Percentiles rank a stretch among this genome's conserved stretches.
phyloP scores from a whole-genome alignment of 2,888 invertebrate genomes.

The Caenorhabditis auriculariae region DNA sequence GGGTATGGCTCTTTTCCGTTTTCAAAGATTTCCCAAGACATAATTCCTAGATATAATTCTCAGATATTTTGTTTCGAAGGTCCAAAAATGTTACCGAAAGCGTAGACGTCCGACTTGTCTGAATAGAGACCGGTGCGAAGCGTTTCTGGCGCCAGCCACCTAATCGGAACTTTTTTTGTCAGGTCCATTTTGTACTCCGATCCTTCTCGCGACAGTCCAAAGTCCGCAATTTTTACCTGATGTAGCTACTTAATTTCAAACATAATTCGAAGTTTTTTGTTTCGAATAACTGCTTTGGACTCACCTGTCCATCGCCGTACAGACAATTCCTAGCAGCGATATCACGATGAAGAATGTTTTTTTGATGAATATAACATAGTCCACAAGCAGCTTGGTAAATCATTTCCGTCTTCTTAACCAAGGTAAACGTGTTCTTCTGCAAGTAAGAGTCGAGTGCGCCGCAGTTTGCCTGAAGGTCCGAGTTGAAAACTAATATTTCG shows the following conservation, averaged over 20 bases:
- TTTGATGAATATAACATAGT: conserved; percentile 32
- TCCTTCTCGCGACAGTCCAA: conserved; percentile 26
- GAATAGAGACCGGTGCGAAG: conserved; percentile 26
- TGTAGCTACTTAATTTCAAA: too few relatives aligned
- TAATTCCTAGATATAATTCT: too few relatives aligned
- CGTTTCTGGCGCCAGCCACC: conserved; percentile 44
- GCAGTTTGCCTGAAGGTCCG: conserved; percentile 6
- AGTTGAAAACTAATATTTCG: too few relatives aligned
- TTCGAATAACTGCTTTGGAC: too few relatives aligned
- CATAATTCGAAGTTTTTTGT: too few relatives aligned
- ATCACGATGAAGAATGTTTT: conserved; percentile 22
- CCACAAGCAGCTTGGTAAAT: conserved; percentile 39
- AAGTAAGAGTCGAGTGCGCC: conserved; percentile 43
- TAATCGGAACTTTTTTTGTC: conserved; percentile 32
- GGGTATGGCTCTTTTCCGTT: conserved; percentile 22
- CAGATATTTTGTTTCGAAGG: too few relatives aligned
- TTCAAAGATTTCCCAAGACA: conserved; percentile 20
- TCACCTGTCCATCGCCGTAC: conserved; percentile 18
- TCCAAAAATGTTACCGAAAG: conserved; percentile 23
- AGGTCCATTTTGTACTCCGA: conserved; percentile 10
- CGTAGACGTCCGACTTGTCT: conserved; percentile 35
- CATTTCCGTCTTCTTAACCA: conserved; percentile 33
- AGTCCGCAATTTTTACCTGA: conserved; percentile 32
- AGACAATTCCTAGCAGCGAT: conserved; percentile 34
- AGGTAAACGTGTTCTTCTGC: conserved; percentile 18